Percentiles rank a stretch among this genome's conserved stretches.
phyloP scores from a whole-genome alignment of 2,113 vertebrate genomes.

The Pseudorhombus dupliciocellatus region DNA sequence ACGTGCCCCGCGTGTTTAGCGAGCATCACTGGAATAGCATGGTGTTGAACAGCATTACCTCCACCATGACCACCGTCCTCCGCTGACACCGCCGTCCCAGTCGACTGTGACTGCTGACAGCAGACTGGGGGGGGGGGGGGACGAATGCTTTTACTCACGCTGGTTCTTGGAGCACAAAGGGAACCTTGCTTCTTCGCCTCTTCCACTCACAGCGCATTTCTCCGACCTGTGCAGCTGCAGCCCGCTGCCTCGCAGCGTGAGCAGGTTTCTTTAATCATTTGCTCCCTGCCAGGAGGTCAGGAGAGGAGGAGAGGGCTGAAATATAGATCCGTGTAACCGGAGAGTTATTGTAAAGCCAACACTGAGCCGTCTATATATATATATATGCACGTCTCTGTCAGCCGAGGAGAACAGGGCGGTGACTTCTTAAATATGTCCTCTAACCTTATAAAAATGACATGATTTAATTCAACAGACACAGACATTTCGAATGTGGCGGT shows the following conservation, averaged over 20 bases:
- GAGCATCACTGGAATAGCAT: too few species aligned
- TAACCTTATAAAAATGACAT: not conserved
- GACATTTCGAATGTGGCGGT: not conserved
- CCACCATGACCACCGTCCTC: not conserved
- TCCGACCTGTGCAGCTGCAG: slow-evolving; percentile 4
- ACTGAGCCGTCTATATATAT: not conserved
- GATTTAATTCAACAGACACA: not conserved
- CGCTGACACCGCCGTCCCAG: not conserved
- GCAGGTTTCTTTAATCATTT: slow-evolving; percentile 14
- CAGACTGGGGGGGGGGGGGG: too few species aligned
- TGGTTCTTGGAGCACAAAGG: slow-evolving; percentile 5
- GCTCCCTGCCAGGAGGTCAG: slow-evolving; percentile 30
- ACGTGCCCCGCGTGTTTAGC: too few species aligned
- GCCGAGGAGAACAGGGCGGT: not conserved
- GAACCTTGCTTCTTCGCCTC: not conserved
- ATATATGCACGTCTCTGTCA: not conserved
- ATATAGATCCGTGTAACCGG: not conserved
- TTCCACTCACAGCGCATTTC: slow-evolving; percentile 26
- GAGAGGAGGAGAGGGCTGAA: slow-evolving; percentile 5
- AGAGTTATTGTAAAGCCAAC: not conserved
- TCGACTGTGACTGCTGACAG: not conserved
- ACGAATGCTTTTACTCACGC: slow-evolving; percentile 7
- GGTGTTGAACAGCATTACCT: too few species aligned
- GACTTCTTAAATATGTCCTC: slow-evolving; percentile 11
- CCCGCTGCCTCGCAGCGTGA: slow-evolving; percentile 7